Evolutionary conservation across 2,113 vertebrate genomes (phyloP).

Genomic region (Cygnus atratus): DNA sequence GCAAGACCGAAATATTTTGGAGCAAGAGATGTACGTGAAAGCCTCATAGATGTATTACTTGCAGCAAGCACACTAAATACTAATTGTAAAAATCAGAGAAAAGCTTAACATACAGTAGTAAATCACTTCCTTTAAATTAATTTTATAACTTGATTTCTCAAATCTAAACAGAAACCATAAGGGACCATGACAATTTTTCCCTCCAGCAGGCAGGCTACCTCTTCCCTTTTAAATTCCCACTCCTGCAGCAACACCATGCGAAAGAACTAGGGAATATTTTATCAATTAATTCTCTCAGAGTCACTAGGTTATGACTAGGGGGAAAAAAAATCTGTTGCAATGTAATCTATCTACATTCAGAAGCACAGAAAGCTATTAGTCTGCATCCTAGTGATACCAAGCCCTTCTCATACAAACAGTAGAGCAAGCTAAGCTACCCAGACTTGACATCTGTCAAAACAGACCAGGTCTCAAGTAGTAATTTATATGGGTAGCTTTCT

Average conservation of each 20-base stretch:
- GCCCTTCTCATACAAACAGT: not conserved
- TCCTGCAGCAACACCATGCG: not conserved
- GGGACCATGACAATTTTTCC: rapidly evolving
- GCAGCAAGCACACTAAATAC: not conserved
- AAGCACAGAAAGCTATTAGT: not conserved
- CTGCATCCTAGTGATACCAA: not conserved
- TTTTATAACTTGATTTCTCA: not conserved
- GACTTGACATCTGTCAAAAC: slow-evolving; percentile 28
- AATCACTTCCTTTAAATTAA: not conserved
- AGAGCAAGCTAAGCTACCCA: not conserved
- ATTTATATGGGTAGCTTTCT: not conserved
- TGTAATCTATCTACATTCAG: not conserved
- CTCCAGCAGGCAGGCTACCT: not conserved
- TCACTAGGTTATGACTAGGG: not conserved
- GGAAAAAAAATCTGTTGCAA: not conserved
- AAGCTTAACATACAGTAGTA: not conserved
- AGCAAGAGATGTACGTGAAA: not conserved
- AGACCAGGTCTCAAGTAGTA: not conserved
- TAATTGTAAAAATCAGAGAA: not conserved
- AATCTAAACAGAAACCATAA: not conserved
- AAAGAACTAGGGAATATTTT: not conserved
- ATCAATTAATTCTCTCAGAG: not conserved
- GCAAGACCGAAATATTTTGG: not conserved
- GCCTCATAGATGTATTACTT: not conserved
- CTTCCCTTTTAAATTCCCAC: not conserved